Evolutionary conservation across 2,113 vertebrate species (phyloP).

Genomic region (Mungos mungo): DNA sequence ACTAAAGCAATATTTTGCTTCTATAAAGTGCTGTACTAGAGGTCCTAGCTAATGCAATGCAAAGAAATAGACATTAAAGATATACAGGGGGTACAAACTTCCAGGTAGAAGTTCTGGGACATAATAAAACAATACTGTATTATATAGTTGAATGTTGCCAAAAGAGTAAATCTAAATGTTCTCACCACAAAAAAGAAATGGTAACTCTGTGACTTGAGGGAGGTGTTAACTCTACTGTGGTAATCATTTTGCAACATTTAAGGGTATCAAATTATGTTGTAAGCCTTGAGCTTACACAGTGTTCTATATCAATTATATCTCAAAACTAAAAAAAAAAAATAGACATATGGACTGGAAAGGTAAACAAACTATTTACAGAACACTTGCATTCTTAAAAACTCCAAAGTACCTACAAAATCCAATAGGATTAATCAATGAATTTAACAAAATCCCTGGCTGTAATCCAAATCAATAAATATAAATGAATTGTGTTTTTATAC

Average conservation of each 20-base stretch:
- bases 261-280: not conserved
- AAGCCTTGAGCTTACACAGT: not conserved
- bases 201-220: not conserved
- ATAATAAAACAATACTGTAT: not conserved
- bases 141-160: not conserved
- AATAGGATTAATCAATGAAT: not conserved
- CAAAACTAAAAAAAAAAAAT: not conserved
- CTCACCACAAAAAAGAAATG: not conserved
- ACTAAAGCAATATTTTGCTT: not conserved
- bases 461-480: not conserved
- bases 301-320: not conserved
- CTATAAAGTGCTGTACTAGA: not conserved
- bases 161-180: not conserved
- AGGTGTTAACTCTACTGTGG: not conserved
- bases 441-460: not conserved
- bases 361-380: constrained; percentile 7
- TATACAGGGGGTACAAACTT: not conserved
- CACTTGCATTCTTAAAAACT: not conserved
- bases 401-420: not conserved
- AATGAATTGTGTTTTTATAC: not conserved
- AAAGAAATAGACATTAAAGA: not conserved
- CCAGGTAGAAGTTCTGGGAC: not conserved
- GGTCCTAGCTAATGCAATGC: not conserved
- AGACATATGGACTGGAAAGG: not conserved
- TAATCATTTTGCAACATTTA: not conserved